Percentiles rank a stretch among this genome's conserved stretches.
These are phyloP conservation scores for Pachliopta kotzebuea DNA, from an alignment of 2,888 invertebrate species.

Conservation along the genomic window DNA sequence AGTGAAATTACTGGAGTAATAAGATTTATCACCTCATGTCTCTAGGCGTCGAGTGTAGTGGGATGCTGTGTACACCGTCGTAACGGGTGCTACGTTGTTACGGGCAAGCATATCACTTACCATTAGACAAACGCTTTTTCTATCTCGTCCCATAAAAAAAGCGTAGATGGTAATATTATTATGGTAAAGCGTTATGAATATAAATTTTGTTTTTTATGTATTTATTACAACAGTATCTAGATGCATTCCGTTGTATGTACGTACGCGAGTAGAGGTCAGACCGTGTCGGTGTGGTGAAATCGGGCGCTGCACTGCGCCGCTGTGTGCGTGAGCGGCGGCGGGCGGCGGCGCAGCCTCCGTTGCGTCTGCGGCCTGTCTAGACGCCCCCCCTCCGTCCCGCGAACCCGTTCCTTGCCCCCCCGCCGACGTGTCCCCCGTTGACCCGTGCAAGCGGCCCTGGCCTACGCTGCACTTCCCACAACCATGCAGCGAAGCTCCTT, in stretches of 20 bases:
- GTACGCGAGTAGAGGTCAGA: constrained; percentile 54
- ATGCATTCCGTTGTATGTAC: constrained; percentile 43
- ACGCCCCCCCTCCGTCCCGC: constrained; percentile 50
- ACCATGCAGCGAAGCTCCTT: constrained; percentile 37
- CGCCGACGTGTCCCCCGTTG: constrained; percentile 34
- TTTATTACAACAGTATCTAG: constrained; percentile 39
- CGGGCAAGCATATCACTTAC: no score
- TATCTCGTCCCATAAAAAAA: no score
- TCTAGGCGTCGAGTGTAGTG: no score
- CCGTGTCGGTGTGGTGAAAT: constrained; percentile 45
- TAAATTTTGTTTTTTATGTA: neutral
- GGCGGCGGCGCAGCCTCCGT: constrained; percentile 73
- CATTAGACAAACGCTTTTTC: no score
- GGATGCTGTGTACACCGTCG: no score
- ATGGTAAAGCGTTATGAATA: neutral
- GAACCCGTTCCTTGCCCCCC: constrained; percentile 33
- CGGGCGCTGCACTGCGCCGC: constrained; percentile 54
- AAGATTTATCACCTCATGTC: no score
- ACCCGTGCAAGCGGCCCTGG: constrained; percentile 36
- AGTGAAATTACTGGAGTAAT: no score
- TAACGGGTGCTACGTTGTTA: no score
- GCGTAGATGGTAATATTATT: no score
- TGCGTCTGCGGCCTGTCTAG: constrained; percentile 79
- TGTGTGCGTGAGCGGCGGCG: constrained; percentile 51
- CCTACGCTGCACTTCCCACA: constrained; percentile 34